These are phyloP conservation scores for Octomys mimax DNA, from an alignment of 2,797 vertebrate species.

Conservation along the genomic window DNA sequence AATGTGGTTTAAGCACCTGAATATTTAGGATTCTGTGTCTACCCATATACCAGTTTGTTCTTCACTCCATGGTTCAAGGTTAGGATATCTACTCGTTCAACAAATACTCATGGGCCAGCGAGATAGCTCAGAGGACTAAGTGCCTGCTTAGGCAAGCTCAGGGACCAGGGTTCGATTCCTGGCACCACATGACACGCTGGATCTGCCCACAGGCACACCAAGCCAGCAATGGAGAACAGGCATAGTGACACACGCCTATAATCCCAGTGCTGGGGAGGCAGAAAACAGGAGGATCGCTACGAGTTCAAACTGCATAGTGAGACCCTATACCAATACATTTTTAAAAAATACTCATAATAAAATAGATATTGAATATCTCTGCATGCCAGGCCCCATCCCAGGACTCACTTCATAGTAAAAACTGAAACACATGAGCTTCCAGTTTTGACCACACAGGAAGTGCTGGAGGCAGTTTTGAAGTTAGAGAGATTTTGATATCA, in stretches of 20 bases:
- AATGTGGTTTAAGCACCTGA: neutral
- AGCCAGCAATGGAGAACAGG: no score
- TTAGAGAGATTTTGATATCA: neutral
- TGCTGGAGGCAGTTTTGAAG: neutral
- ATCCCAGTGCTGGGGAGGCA: no score
- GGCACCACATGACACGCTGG: no score
- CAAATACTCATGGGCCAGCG: neutral
- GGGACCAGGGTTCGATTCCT: no score
- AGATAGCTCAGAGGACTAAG: no score
- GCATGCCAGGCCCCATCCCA: neutral
- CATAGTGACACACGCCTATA: no score
- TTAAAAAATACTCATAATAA: neutral
- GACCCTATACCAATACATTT: no score
- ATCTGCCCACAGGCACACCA: no score
- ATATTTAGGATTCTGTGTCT: neutral
- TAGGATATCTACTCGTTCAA: neutral
- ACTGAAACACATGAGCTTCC: neutral
- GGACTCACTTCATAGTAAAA: neutral
- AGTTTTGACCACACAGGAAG: neutral
- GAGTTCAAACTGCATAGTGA: no score
- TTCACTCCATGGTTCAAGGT: neutral
- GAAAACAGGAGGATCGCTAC: no score
- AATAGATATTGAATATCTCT: neutral
- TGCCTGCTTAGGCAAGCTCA: no score
- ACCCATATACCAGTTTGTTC: neutral